Base-by-base conservation (phyloP, 2,113 vertebrate species). In the Trogon surrucura region DNA sequence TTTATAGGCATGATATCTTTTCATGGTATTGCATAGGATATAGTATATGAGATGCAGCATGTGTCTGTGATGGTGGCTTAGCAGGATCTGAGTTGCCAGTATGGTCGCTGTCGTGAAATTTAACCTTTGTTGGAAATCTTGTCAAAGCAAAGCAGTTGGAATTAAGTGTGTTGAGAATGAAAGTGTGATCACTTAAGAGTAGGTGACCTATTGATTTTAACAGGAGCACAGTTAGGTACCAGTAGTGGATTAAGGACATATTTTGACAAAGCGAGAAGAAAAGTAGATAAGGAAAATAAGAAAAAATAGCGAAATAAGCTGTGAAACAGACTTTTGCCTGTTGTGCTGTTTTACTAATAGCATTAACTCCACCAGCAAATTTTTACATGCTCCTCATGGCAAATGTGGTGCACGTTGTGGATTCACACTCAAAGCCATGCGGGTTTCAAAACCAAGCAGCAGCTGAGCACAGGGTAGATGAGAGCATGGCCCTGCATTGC, bases 401-500 rank as follows among this genome's bases (percentile, higher is more conserved):
- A 86, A 66, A 86, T 9, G 16, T 25, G 32, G 12, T 58, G 54
- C 16, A n/a, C 0, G 1, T 53, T 53, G 16, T 57, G 11, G 48
- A 58, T 36, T 48, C 36, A 23, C 12, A 13, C 5, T 22, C 30
- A 70, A 75, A 79, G 8, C 17, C 17, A 5, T 1, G 9, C 2
- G 47, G 23, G 2, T 48, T 73, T 86, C 36, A 72, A 75, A 91
- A n/a, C 15, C 10, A 32, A 29, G 32, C 23, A 18, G 22, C 26
- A 44, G 8, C 4, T 74, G 57, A 83, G 11, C 15, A 34, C 3
- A 7, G 1, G 2, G 11, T 17, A 5, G 2, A 45, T 10, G 34
- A 51, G 8, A 65, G 4, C 27, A 14, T 22, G 27, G 29, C 32
- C 25, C n/a, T 70, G 9, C 6, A 5, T 32, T 44, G 16, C 11